These are phyloP conservation scores for Acipenser transmontanus DNA, from an alignment of 2,797 vertebrate species.

Conservation along the genomic window DNA sequence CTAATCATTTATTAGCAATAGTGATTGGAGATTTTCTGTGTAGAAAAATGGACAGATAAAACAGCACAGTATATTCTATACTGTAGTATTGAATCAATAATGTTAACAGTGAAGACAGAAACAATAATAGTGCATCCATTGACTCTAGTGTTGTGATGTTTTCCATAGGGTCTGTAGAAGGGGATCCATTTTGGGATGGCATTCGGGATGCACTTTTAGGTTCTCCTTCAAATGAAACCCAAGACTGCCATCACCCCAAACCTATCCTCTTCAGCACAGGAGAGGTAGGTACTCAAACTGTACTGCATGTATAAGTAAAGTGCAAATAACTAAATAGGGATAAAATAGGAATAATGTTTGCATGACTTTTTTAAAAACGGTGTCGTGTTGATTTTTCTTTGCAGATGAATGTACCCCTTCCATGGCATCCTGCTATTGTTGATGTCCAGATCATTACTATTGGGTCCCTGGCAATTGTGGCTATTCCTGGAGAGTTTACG, in stretches of 20 bases:
- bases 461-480: slow-evolving; percentile 71
- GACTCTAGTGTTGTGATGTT: not conserved
- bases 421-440: slow-evolving; percentile 84
- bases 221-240: slow-evolving; percentile 72
- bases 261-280: slow-evolving; percentile 85
- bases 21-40: not conserved
- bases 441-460: slow-evolving; percentile 82
- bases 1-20: no score
- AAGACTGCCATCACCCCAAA: slow-evolving; percentile 82
- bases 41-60: not conserved
- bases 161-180: slow-evolving; percentile 65
- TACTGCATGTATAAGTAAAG: accelerated
- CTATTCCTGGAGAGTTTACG: slow-evolving; percentile 87
- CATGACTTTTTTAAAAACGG: not conserved
- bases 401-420: slow-evolving; percentile 71
- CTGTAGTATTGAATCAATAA: no score
- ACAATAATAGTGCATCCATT: not conserved
- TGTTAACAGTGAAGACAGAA: no score
- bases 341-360: not conserved
- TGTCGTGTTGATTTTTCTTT: slow-evolving; percentile 10
- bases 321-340: not conserved
- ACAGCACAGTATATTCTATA: no score
- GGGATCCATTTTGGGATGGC: slow-evolving; percentile 75
- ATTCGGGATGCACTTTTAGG: slow-evolving; percentile 68
- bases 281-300: slow-evolving; percentile 58